Evolutionary conservation across 2,888 invertebrate species (phyloP), one percentile per base, ranked within the genome.

Genomic region (Capitulum mitella): DNA sequence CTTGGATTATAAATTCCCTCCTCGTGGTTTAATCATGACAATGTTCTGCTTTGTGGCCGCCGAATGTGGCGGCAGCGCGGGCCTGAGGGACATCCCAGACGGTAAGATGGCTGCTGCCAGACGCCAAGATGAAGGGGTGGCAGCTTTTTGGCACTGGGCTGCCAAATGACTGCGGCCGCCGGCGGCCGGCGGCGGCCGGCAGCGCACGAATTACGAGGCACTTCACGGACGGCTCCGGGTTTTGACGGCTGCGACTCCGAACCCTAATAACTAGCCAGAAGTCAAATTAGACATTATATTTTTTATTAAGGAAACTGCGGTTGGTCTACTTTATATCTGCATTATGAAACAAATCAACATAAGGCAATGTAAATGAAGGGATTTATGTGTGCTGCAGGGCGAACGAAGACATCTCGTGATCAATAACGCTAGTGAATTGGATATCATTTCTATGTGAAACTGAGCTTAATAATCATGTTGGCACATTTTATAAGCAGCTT

Each of bases 81-180:
- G 29, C 37, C 40, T 16, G 34, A 19, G 70, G n/a, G 70, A 26
- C 40, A 16, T 8, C 70, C 40, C 70, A 34, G 64, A 5, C 37
- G 22, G 37, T 70, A 70, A 70, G 40, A 40, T 70, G 70, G 70
- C 70, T 70, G 70, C 70, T 40, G 26, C 12, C 70, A 22, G 70
- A 10, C 29, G 5, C 37, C 40, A 37, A 70, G 37, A 40, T 70
- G 70, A 70, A 40, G 70, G 70, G 70, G 3, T 34, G 64, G 34
- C 64, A 1, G 37, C 29, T 70, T 70, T 40, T 70, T 40, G 70
- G 70, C 70, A 26, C 22, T 26, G 1, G 70, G 26, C 26, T 70
- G 37, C 37, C 70, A 70, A 40, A 40, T 70, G 70, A 40, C 19
- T 16, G 6, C 19, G 12, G 70, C 19, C 29, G 64, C 29, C 16